Conservation (phyloP, 2,113 vertebrate species). For the Myodes glareolus region DNA sequence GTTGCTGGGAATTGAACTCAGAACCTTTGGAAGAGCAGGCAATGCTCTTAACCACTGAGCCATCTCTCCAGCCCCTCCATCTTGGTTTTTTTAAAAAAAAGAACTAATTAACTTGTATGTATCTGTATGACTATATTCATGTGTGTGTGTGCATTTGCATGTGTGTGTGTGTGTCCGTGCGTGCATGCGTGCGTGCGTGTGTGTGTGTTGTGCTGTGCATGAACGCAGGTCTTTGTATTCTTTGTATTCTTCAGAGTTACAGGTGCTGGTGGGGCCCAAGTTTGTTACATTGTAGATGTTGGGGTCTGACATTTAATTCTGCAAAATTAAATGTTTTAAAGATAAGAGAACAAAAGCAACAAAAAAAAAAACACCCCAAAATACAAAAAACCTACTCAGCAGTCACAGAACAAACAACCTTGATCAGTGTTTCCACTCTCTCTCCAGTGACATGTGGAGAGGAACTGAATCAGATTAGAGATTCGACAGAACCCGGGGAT, state of each 20-base stretch:
- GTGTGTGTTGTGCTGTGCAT: background rate
- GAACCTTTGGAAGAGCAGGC: no score
- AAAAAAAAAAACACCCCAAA: background rate
- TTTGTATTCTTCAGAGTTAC: background rate
- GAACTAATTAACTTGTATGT: background rate
- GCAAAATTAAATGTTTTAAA: background rate
- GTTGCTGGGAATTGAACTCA: no score
- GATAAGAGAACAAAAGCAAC: background rate
- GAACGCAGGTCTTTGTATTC: background rate
- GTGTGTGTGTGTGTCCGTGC: no score
- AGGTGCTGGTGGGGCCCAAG: no score
- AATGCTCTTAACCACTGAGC: no score
- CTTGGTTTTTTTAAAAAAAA: background rate
- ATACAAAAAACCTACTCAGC: background rate
- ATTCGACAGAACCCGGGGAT: background rate
- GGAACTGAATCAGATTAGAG: background rate
- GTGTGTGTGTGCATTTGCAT: no score
- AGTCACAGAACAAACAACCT: background rate
- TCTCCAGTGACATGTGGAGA: no score
- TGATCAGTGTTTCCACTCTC: background rate
- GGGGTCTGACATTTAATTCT: background rate
- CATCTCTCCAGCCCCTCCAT: no score
- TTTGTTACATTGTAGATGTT: background rate
- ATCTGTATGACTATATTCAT: background rate
- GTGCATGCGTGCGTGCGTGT: rapidly evolving